A percentile compares a stretch with the other conserved stretches of the same genome.
Evolutionary conservation across 2,113 vertebrate genomes (phyloP).

Genomic region (Anas platyrhynchos): DNA sequence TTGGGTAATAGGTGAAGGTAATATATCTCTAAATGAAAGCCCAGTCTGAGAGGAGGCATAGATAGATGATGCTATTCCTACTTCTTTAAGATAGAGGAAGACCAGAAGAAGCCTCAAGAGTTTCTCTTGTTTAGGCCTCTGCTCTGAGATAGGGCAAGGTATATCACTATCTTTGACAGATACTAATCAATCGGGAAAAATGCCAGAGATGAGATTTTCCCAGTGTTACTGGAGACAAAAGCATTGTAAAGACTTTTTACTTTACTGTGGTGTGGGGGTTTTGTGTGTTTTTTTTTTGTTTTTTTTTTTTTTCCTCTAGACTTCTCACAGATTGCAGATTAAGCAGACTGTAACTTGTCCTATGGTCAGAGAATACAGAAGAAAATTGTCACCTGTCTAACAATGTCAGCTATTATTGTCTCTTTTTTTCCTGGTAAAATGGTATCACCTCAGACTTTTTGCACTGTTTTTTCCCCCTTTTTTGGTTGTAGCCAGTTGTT

Average conservation of each 20-base stretch:
- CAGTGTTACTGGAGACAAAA: background rate
- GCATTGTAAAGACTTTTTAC: background rate
- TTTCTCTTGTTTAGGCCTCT: background rate
- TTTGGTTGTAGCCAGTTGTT: background rate
- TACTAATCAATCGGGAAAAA: background rate
- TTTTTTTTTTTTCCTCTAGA: fast-evolving
- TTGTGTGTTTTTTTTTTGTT: background rate
- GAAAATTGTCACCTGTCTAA: background rate
- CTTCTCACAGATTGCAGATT: background rate
- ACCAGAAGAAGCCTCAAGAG: background rate
- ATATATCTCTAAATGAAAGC: background rate
- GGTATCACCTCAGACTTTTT: background rate
- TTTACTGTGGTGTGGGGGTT: background rate
- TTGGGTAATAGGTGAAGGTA: no score
- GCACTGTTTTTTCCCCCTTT: background rate
- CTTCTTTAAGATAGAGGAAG: background rate
- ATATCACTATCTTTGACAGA: background rate
- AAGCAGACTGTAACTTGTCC: background rate
- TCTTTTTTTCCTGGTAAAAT: background rate
- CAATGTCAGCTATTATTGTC: background rate
- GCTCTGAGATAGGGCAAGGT: background rate
- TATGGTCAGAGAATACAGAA: background rate
- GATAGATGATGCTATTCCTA: background rate
- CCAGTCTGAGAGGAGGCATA: background rate
- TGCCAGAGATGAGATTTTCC: background rate